Base-by-base conservation (phyloP, 2,113 vertebrate species). In the Myotis davidii region DNA sequence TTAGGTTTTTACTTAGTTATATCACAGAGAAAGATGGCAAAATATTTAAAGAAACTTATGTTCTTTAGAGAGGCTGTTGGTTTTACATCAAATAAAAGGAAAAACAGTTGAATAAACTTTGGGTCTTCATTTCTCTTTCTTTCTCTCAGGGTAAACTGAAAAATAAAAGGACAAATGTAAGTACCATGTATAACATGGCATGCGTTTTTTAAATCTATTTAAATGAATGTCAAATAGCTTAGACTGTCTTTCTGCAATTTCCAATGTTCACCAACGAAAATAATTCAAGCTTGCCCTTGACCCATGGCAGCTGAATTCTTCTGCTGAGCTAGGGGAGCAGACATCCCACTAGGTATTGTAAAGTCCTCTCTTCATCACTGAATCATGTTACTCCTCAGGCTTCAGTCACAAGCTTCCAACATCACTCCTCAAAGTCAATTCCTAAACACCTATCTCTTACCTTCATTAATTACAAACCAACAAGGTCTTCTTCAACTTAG, bases 1-100 rank as follows among this genome's bases (percentile, higher is more conserved):
- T 74, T 65, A 65, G 13, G 54, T 83, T 96, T 17, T 96, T 96
- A 21, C 32, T 67, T 97, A 91, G 81, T 96, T 97, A 12, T 7
- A 87, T 20, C 34, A 96, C 37, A 95, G 65, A 96, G 69, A 70
- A 89, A 93, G 72, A 42, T 79, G 32, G 52, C 29, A 89, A 92
- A 95, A 82, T 88, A 42, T 84, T 95, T 52, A 52, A 91, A 70
- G 69, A 85, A 97, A 96, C 84, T 67, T 90, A 27, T 85, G 37
- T 81, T 90, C 11, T 54, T 94, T 79, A 65, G 87, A 84, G 9
- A 96, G 6, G 29, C 9, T 76, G 21, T 73, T 93, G 72, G 45
- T 86, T 88, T 93, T 23, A 92, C 7, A 88, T 42, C 85, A 96
- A 96, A 84, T 70, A 87, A 76, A 88, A 92, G 88, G 61, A 45